Base-by-base conservation (phyloP, 1,140 invertebrate species). In the Drosophila ohnishii region DNA sequence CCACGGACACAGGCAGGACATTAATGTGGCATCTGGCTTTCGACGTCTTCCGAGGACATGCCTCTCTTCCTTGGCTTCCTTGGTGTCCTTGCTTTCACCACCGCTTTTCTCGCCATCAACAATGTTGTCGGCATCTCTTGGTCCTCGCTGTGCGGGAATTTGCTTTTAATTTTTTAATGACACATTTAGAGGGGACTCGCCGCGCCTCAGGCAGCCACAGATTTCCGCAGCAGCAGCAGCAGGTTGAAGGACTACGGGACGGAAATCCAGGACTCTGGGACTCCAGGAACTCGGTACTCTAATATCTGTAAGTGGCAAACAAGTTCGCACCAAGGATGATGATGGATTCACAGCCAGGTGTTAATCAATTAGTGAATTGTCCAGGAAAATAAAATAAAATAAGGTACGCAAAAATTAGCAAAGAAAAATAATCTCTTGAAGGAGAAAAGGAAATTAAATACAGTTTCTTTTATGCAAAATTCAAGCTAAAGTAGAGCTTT, bases 151-250 rank as follows among this genome's bases (percentile, higher is more conserved):
- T 47, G 62, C 58, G 58, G 73, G 60, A 74, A 80, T 80, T 84
- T 65, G 67, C 81, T 78, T 86, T 80, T 85, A 85, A 86, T 85
- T 86, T 81, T 85, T 86, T 85, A 85, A 85, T 85, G 82, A 80
- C 81, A 70, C 78, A 77, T 76, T 85, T 73, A 75, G 75, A 71
- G 64, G 47, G 37, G 37, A 55, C 25, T 34, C 19, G 35, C 39
- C 53, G 25, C 39, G 53, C 25, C 40, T 28, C 19, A 13, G 16
- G n/a, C 53, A 40, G 19, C 42, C 35, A 50, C 39, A 55, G 51
- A 25, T 28, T 30, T 34, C 19, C 9, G 3, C 32, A 47, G 16
- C 44, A 22, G 51, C n/a, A 7, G 47, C n/a, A n/a, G n/a, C n/a
- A n/a, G n/a, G 28, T 0, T 10, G 28, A 32, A 6, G 25, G 14